Percentiles rank a stretch among this genome's conserved stretches.
These are phyloP conservation scores for Polyommatus icarus DNA, from an alignment of 2,888 invertebrate species.

Conservation along the genomic window DNA sequence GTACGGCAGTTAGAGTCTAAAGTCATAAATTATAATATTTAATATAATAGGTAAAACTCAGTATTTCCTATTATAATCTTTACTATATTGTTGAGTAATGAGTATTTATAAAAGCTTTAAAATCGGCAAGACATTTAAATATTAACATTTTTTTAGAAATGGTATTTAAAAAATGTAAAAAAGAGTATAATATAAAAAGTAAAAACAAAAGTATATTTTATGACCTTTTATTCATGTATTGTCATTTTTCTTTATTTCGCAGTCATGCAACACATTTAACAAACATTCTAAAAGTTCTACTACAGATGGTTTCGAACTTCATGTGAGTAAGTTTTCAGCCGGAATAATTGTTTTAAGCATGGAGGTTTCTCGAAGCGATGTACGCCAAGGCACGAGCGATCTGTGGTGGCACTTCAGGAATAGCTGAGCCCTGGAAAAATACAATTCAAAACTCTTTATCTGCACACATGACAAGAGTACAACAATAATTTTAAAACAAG, in stretches of 20 bases:
- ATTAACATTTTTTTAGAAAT: too few relatives aligned
- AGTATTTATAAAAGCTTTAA: too few relatives aligned
- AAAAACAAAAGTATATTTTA: background rate
- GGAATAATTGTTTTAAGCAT: background rate
- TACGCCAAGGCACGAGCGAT: slow-evolving; percentile 71
- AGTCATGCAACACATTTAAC: background rate
- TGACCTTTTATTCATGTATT: background rate
- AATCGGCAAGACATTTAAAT: too few relatives aligned
- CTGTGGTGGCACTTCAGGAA: slow-evolving; percentile 40
- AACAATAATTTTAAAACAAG: too few relatives aligned
- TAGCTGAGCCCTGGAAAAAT: slow-evolving; percentile 11
- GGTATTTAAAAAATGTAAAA: background rate
- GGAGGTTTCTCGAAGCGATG: slow-evolving; percentile 40
- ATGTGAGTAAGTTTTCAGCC: background rate
- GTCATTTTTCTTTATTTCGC: background rate
- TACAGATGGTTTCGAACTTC: background rate
- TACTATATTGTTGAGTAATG: too few relatives aligned
- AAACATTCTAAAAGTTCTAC: background rate
- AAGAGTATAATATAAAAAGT: background rate
- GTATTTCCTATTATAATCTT: too few relatives aligned
- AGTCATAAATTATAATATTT: too few relatives aligned
- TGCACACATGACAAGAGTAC: too few relatives aligned
- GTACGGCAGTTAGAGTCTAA: too few relatives aligned
- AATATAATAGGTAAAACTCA: too few relatives aligned
- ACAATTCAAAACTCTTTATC: background rate